Base-by-base conservation (phyloP, 2,113 vertebrate species). In the Setophaga coronata region DNA sequence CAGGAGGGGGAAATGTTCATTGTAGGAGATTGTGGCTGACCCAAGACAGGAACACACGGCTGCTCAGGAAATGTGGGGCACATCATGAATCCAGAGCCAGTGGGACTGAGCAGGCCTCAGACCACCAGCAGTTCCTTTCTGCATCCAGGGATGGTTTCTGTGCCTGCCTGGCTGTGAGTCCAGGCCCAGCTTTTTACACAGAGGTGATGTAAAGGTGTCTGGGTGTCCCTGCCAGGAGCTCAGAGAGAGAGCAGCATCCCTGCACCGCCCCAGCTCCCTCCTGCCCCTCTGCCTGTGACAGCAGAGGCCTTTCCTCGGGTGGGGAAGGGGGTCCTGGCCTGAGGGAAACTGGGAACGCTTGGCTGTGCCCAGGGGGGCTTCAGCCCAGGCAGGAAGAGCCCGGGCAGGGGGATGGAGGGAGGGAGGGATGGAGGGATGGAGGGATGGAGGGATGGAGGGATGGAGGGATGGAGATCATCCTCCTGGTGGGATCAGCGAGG, bases 241-340 rank as follows among this genome's bases (percentile, higher is more conserved):
- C 0, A 6, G 17, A 10, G 2, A 1, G 47, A 40, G 54, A 64
- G 9, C 40, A 72, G 40, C 61, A 13, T 10, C 45, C 0, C 10
- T 12, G 21, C 54, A 12, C 43, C 3, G 61, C 10, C 36, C 28
- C 45, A 24, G 1, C 29, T 24, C 66, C 33, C 33, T 34, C 36
- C 66, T 12, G 23, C 13, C 24, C 34, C 28, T 24, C 64, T 78
- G 38, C 51, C 65, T 51, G 23, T 18, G 36, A 9, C 15, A 19
- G 0, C 51, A 12, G 8, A 0, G 28, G 28, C 18, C 28, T 2
- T 16, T 42, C 12, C 61, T 56, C 29, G 62, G 4, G 0, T 2
- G 10, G 61, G 18, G 15, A 89, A 18, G 53, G 40, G 47, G 18
- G 2, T n/a, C 51, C 12, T 38, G 76, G 13, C n/a, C 36, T 33